Evolutionary conservation across 2,113 vertebrate species (phyloP).

Genomic region (Setophaga petechia): DNA sequence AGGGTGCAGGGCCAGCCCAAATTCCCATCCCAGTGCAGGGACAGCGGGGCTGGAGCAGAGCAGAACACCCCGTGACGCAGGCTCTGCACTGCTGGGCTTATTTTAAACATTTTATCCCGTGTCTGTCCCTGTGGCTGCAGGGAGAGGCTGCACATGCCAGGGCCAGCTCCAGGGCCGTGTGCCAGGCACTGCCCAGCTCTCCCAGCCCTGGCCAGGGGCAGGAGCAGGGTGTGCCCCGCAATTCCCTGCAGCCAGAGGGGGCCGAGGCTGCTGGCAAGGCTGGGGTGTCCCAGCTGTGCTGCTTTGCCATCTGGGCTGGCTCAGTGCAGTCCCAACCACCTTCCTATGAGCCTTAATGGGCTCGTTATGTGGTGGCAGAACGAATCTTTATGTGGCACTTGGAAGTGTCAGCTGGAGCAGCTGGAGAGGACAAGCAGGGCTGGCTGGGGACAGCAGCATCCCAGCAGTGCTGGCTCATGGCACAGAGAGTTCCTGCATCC

Average conservation of each 20-base stretch:
- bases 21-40: neutral
- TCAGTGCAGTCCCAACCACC: neutral
- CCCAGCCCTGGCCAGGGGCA: neutral
- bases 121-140: neutral
- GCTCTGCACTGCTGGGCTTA: neutral
- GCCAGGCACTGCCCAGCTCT: neutral
- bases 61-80: neutral
- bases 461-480: accelerated
- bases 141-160: neutral
- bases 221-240: neutral
- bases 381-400: neutral
- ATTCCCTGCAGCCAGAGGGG: neutral
- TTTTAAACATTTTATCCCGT: neutral
- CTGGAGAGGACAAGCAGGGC: neutral
- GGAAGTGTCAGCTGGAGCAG: neutral
- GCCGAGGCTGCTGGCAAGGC: neutral
- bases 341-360: neutral
- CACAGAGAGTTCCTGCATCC: neutral
- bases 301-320: neutral
- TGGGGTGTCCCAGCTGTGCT: neutral
- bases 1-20: neutral
- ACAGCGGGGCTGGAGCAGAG: neutral
- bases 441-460: neutral
- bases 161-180: neutral
- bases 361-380: neutral